Conservation (phyloP, 2,888 invertebrate species). For the Endomychus coccineus region DNA sequence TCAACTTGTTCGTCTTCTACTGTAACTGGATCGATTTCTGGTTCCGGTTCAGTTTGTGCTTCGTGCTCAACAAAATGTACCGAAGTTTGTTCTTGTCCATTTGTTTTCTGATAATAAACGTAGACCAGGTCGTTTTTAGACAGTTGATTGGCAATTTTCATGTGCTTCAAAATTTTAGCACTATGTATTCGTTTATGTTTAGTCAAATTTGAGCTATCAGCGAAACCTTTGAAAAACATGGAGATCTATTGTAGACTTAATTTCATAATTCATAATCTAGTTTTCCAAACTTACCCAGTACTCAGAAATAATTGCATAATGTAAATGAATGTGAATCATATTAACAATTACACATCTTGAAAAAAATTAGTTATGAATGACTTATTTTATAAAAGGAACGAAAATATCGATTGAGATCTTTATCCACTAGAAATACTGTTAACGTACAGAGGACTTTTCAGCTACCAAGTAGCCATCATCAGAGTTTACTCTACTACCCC, state of each 20-base stretch:
- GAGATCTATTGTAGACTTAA: not conserved
- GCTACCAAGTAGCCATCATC: too few species aligned
- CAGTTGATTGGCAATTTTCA: constrained; percentile 1
- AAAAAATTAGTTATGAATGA: too few species aligned
- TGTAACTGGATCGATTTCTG: constrained; percentile 1
- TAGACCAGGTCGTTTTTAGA: constrained; percentile 7
- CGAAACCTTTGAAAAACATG: constrained; percentile 52
- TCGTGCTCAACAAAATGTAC: constrained; percentile 6
- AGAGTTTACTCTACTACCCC: too few species aligned
- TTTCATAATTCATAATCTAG: too few species aligned
- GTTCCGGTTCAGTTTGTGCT: constrained; percentile 6
- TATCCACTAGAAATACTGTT: too few species aligned
- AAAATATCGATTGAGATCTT: too few species aligned
- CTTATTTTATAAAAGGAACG: too few species aligned
- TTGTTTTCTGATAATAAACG: constrained; percentile 8
- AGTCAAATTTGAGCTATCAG: constrained; percentile 67
- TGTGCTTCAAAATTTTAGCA: constrained; percentile 10
- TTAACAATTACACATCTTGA: too few species aligned
- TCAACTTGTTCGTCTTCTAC: constrained; percentile 5
- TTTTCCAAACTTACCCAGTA: too few species aligned
- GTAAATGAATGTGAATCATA: too few species aligned
- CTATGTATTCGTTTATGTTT: constrained; percentile 52
- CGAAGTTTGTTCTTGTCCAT: constrained; percentile 6
- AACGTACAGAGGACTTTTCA: too few species aligned
- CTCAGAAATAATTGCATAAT: too few species aligned